Evolutionary conservation across 1,140 invertebrate species (phyloP).

Genomic region (Dendroctonus ponderosae): DNA sequence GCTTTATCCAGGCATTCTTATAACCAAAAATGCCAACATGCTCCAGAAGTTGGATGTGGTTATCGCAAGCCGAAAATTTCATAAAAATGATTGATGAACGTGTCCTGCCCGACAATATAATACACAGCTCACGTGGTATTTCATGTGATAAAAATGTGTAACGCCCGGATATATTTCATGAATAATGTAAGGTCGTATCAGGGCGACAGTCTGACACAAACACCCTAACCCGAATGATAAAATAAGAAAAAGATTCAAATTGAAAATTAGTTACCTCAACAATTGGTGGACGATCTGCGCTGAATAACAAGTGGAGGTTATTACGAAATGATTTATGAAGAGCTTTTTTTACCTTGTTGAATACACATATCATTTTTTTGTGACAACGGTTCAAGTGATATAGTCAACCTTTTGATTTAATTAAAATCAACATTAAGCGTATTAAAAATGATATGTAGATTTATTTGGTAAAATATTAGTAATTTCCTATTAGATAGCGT

Average conservation of each 20-base stretch:
- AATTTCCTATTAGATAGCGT: too few relatives aligned
- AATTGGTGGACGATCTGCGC: constrained; percentile 34
- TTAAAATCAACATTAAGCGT: too few relatives aligned
- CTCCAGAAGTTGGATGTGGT: constrained; percentile 10
- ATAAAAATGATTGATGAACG: constrained; percentile 37
- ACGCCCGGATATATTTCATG: constrained; percentile 43
- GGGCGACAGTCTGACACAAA: constrained; percentile 42
- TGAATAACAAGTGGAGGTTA: constrained; percentile 28
- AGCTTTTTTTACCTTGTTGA: neutral
- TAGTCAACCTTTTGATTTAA: too few relatives aligned
- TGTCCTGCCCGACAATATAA: constrained; percentile 31
- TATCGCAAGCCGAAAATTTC: constrained; percentile 28
- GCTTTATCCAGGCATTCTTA: too few relatives aligned
- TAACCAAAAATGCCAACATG: too few relatives aligned
- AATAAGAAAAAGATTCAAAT: constrained; percentile 44
- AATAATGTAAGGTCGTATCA: constrained; percentile 46
- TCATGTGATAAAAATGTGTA: constrained; percentile 47
- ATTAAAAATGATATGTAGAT: too few relatives aligned
- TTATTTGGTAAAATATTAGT: too few relatives aligned
- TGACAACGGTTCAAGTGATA: too few relatives aligned
- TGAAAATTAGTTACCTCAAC: constrained; percentile 45
- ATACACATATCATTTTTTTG: too few relatives aligned
- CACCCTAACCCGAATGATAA: constrained; percentile 32
- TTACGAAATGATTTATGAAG: constrained; percentile 20
- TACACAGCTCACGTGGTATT: constrained; percentile 34